phyloP scores from a whole-genome alignment of 2,113 vertebrate genomes.

The Microtus oregoni region DNA sequence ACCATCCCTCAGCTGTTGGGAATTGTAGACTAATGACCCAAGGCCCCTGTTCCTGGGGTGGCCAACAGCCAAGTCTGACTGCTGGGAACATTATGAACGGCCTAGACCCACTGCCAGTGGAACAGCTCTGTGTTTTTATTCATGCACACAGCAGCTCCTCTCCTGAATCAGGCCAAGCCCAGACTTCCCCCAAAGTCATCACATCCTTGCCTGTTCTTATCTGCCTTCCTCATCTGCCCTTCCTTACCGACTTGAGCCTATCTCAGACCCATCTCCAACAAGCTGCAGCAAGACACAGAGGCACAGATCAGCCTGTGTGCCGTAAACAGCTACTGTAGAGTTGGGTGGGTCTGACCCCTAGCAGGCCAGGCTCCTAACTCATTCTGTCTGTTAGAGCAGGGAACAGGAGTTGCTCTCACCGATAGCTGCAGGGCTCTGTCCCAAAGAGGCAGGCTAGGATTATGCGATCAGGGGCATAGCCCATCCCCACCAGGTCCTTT shows the following conservation, averaged over 20 bases:
- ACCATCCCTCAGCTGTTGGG: not conserved
- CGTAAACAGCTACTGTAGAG: not conserved
- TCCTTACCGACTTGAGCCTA: not conserved
- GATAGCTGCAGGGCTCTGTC: constrained; percentile 87
- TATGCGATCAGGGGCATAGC: constrained; percentile 87
- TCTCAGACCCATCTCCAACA: not conserved
- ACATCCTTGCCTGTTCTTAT: not conserved
- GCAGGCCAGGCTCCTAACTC: not conserved
- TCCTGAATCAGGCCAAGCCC: too few relatives aligned
- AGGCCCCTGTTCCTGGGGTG: not conserved
- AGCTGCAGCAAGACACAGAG: rapidly evolving
- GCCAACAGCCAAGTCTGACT: too few relatives aligned
- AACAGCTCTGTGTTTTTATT: too few relatives aligned
- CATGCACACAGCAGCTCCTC: too few relatives aligned
- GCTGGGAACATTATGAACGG: not conserved
- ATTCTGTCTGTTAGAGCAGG: not conserved
- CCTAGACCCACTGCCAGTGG: not conserved
- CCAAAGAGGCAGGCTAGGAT: constrained; percentile 90
- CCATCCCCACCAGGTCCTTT: constrained; percentile 84
- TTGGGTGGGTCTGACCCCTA: rapidly evolving
- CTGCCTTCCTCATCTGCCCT: not conserved
- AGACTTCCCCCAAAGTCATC: not conserved
- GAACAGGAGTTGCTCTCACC: constrained; percentile 79
- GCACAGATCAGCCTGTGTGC: not conserved
- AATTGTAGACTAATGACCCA: not conserved